These are phyloP conservation scores for Diplosoma virens DNA, from an alignment of 23 tunicate species.

Conservation along the genomic window DNA sequence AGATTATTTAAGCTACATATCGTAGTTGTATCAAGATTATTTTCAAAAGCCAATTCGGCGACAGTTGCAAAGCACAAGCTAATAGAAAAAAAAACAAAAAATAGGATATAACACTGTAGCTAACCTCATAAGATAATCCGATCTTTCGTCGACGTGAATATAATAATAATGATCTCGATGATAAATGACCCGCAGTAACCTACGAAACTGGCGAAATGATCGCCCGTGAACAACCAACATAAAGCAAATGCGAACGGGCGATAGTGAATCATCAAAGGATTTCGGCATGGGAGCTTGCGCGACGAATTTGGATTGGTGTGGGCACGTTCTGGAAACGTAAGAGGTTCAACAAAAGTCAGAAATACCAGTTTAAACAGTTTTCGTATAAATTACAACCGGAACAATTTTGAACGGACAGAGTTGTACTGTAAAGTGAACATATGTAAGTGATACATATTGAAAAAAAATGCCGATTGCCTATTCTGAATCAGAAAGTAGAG, in stretches of 20 bases:
- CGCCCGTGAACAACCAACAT: conserved; percentile 97
- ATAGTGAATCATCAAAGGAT: conserved; percentile 24
- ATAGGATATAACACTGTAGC: too few relatives aligned
- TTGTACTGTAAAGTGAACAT: too few relatives aligned
- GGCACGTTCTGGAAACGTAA: conserved; percentile 36
- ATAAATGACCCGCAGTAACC: conserved; percentile 75
- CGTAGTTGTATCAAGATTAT: too few relatives aligned
- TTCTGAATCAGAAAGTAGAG: background rate
- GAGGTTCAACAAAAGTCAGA: background rate
- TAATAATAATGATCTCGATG: conserved; percentile 83
- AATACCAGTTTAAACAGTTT: too few relatives aligned
- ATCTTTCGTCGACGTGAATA: conserved; percentile 90
- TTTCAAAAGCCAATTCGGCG: too few relatives aligned
- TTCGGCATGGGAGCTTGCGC: conserved; percentile 50
- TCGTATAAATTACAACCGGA: too few relatives aligned
- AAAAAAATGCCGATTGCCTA: too few relatives aligned
- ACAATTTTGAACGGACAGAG: too few relatives aligned
- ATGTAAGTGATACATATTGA: background rate
- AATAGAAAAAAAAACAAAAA: too few relatives aligned
- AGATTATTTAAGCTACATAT: too few relatives aligned
- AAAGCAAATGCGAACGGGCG: conserved; percentile 74
- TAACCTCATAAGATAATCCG: conserved; percentile 77
- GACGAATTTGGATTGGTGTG: conserved; percentile 42
- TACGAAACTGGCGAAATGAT: conserved; percentile 79
- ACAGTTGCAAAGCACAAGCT: too few relatives aligned